Conservation (phyloP, 2,888 invertebrate species). For the Caenorhabditis macrosperma region DNA sequence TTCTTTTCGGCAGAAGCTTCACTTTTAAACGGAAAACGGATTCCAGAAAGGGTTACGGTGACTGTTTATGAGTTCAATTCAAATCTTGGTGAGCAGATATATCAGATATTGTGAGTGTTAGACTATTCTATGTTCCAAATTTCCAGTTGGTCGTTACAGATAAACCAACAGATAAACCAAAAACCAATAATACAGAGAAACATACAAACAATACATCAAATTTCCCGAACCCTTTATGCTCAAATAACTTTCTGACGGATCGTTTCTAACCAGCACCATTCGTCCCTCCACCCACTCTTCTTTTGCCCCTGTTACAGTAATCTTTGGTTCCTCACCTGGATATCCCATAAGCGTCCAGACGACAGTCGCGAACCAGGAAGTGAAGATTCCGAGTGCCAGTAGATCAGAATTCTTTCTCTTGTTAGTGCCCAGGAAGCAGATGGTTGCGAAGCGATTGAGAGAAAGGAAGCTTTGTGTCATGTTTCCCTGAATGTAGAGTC, state of each 20-base stretch:
- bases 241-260: neutral
- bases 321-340: constrained; percentile 16
- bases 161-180: too few species aligned
- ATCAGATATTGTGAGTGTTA: too few species aligned
- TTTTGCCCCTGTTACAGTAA: neutral
- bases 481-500: constrained; percentile 41
- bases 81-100: too few species aligned
- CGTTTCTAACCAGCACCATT: neutral
- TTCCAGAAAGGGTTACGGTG: too few species aligned
- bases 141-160: too few species aligned
- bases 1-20: too few species aligned
- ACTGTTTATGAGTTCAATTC: too few species aligned
- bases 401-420: constrained; percentile 41
- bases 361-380: constrained; percentile 43
- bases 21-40: too few species aligned
- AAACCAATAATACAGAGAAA: too few species aligned
- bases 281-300: neutral
- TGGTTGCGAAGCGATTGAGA: constrained; percentile 41
- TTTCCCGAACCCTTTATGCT: too few species aligned
- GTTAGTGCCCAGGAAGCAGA: constrained; percentile 29
- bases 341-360: constrained; percentile 42
- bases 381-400: constrained; percentile 25
- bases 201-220: too few species aligned
- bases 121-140: too few species aligned
- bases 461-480: constrained; percentile 42